Conservation (phyloP, 2,888 invertebrate genomes). For the Lysandra coridon region DNA sequence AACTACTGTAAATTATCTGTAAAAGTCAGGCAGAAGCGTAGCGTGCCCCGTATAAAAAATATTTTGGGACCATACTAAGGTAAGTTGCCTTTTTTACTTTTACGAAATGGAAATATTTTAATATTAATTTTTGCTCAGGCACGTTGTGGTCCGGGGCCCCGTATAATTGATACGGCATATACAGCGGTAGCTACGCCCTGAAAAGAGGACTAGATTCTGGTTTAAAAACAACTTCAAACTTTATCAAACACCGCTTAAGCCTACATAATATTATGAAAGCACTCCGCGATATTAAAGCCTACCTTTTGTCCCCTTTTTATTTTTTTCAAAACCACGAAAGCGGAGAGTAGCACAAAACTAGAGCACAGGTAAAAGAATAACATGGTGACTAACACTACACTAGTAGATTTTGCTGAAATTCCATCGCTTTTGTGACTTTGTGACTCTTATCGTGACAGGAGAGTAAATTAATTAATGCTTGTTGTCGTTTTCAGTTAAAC, state of each 20-base stretch:
- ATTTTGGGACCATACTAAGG: too few species aligned
- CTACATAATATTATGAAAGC: background rate
- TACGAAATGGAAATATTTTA: too few species aligned
- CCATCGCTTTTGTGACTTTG: background rate
- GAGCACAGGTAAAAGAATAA: slow-evolving; percentile 59
- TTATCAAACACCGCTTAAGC: background rate
- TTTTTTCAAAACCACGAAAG: slow-evolving; percentile 55
- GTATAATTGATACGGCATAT: too few species aligned
- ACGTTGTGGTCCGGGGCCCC: too few species aligned
- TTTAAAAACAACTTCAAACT: background rate
- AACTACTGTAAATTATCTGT: too few species aligned
- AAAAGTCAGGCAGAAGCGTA: too few species aligned
- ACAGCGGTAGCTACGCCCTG: too few species aligned
- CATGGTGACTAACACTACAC: slow-evolving; percentile 45
- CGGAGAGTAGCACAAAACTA: slow-evolving; percentile 54
- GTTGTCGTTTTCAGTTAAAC: background rate
- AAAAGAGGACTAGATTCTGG: too few species aligned
- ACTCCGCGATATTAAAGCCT: slow-evolving; percentile 31
- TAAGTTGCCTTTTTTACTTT: too few species aligned
- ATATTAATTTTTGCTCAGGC: too few species aligned
- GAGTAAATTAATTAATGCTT: background rate
- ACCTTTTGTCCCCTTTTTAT: slow-evolving; percentile 54
- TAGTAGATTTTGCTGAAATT: background rate
- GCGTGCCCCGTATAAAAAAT: too few species aligned
- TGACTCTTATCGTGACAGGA: slow-evolving; percentile 6